phyloP scores from a whole-genome alignment of 2,888 invertebrate genomes.

The Phaonia tiefii region DNA sequence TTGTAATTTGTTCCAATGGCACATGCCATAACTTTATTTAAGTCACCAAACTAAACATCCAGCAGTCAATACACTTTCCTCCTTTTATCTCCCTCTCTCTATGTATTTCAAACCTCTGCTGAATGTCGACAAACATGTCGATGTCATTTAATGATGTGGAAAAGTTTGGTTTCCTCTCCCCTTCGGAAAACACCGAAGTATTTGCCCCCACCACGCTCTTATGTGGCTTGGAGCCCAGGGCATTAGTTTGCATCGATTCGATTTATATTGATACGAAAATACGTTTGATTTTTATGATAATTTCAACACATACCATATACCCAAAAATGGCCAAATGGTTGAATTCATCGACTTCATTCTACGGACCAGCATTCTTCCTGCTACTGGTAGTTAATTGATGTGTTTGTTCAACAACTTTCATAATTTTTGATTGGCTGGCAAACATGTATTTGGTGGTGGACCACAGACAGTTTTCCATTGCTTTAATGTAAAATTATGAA shows the following conservation, averaged over 20 bases:
- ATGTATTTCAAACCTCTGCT: not conserved
- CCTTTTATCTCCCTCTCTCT: not conserved
- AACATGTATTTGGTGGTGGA: conserved; percentile 14
- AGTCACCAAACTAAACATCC: not conserved
- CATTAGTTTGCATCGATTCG: not conserved
- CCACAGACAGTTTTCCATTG: not conserved
- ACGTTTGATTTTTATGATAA: conserved; percentile 55
- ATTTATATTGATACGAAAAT: conserved; percentile 18
- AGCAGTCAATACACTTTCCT: not conserved
- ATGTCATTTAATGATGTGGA: conserved; percentile 54
- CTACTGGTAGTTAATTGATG: not conserved
- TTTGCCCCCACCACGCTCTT: not conserved
- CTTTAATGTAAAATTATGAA: conserved; percentile 14
- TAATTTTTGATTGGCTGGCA: conserved; percentile 16
- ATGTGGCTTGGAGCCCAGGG: not conserved
- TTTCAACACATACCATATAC: conserved; percentile 46
- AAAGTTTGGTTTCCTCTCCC: conserved; percentile 16
- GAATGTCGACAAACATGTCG: conserved; percentile 47
- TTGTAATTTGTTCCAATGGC: conserved; percentile 38
- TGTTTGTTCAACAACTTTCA: conserved; percentile 14
- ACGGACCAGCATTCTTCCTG: too few species aligned
- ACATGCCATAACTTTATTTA: conserved; percentile 51
- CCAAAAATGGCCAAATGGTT: not conserved
- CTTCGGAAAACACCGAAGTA: not conserved
- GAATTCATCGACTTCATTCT: not conserved